Conservation (phyloP, 1,140 invertebrate species). For the Nasonia vitripennis region DNA sequence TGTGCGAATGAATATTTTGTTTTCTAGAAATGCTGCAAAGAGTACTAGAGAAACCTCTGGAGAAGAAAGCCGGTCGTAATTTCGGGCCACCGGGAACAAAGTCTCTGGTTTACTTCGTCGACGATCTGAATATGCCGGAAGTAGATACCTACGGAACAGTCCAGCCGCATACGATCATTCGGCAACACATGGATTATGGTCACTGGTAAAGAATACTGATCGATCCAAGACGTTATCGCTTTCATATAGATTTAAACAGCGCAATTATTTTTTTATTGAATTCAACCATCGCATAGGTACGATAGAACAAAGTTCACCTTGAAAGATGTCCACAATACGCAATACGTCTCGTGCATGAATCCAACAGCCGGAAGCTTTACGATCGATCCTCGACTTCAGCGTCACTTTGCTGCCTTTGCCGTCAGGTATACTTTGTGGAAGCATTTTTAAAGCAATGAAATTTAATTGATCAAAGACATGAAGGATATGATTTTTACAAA, state of each 20-base stretch:
- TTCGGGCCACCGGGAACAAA: slow-evolving; percentile 95
- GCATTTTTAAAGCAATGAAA: slow-evolving; percentile 13
- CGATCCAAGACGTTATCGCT: background rate
- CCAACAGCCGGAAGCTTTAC: slow-evolving; percentile 96
- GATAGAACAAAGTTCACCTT: slow-evolving; percentile 89
- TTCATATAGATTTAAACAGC: background rate
- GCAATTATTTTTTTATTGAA: background rate
- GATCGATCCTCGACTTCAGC: slow-evolving; percentile 92
- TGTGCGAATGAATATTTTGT: background rate
- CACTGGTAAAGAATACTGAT: slow-evolving; percentile 82
- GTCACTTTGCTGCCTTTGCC: slow-evolving; percentile 96
- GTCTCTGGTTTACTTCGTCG: slow-evolving; percentile 94
- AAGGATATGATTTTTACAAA: background rate
- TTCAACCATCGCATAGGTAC: slow-evolving; percentile 75
- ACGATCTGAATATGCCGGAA: slow-evolving; percentile 98
- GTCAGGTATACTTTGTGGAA: slow-evolving; percentile 76
- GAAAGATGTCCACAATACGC: slow-evolving; percentile 95
- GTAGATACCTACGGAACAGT: slow-evolving; percentile 96
- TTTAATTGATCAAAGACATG: slow-evolving; percentile 21
- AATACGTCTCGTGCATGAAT: slow-evolving; percentile 97
- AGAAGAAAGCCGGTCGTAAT: slow-evolving; percentile 96
- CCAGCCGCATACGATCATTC: slow-evolving; percentile 94
- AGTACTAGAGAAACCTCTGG: slow-evolving; percentile 93
- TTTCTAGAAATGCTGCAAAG: slow-evolving; percentile 88
- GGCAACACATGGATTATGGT: slow-evolving; percentile 95